Base-by-base conservation (phyloP, 2,888 invertebrate species). In the Didymodactylos carnosus region DNA sequence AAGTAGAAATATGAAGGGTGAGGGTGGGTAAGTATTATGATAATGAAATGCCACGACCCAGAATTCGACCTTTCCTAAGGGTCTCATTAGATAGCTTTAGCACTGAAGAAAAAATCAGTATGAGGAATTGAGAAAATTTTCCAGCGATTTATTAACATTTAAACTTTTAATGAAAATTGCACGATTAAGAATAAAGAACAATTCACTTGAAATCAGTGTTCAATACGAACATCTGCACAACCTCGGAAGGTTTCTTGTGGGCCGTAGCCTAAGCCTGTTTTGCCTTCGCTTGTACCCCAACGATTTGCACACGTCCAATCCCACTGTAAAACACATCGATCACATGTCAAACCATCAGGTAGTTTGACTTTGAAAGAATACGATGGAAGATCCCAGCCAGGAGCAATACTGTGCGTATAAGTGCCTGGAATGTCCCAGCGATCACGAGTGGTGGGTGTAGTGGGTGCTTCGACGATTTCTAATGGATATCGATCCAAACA, bases 401-500 rank as follows among this genome's bases (percentile, higher is more conserved):
- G 46, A 46, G 23, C 46, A n/a, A 46, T 46, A 46, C 16, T 46
- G 0, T 46, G 46, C 16, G 46, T 46, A n/a, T 46, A 46, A 46
- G 46, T 46, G 23, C 46, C 46, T n/a, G 46, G 46, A 19, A 46
- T 46, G 19, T 46, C 46, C 46, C 46, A 46, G 16, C 46, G 46
- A 11, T n/a, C n/a, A 46, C 14, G n/a, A 10, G 1, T 46, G 5
- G 46, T 46, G 5, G 46, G 11, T n/a, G 46, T 14, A 3, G n/a
- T 46, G 23, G 46, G 46, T 5, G 46, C n/a, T 1, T 49, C 70
- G 49, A 70, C 43, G 19, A 73, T 70, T 62, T 73, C 73, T 14
- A 82, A 76, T n/a, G 79, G 77, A 73, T 81, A 78, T 71, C 78
- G 75, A 71, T 82, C 80, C 72, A 83, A 78, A 74, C 83, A 83